Evolutionary conservation across 1,140 invertebrate species (phyloP).

Genomic region (Drosophila busckii): DNA sequence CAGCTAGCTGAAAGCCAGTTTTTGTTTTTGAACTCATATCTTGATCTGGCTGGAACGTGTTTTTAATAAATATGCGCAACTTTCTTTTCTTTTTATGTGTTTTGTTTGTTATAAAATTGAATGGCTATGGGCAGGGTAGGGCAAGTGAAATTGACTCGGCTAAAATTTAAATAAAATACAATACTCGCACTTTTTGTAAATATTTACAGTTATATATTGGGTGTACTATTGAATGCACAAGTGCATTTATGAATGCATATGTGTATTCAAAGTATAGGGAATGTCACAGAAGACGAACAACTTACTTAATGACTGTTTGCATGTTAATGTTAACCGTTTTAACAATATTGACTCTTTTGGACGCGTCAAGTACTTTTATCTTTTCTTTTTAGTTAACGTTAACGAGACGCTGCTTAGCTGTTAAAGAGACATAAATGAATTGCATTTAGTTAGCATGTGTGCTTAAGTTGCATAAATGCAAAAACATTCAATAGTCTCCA

Average conservation of each 20-base stretch:
- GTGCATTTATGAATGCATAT: too few species aligned
- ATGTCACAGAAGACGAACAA: constrained; percentile 19
- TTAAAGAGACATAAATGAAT: constrained; percentile 53
- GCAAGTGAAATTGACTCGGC: constrained; percentile 25
- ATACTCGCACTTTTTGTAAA: too few species aligned
- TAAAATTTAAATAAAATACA: constrained; percentile 2
- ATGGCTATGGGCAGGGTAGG: constrained; percentile 11
- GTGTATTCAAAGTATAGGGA: not conserved
- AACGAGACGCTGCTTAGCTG: constrained; percentile 43
- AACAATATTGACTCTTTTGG: constrained; percentile 37
- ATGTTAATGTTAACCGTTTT: constrained; percentile 58
- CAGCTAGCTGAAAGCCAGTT: not conserved
- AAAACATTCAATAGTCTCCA: constrained; percentile 16
- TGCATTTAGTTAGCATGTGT: constrained; percentile 47
- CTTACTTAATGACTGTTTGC: constrained; percentile 77
- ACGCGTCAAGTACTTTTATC: constrained; percentile 17
- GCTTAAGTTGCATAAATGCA: constrained; percentile 3
- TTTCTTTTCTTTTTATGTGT: constrained; percentile 63
- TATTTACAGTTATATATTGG: too few species aligned
- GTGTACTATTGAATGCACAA: constrained; percentile 7
- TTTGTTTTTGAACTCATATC: constrained; percentile 15
- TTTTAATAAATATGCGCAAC: constrained; percentile 71
- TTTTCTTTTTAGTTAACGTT: constrained; percentile 25
- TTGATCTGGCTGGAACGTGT: constrained; percentile 49
- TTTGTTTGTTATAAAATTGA: constrained; percentile 25